Evolutionary conservation across 1,140 invertebrate species (phyloP).

Genomic region (Prorops nasuta): DNA sequence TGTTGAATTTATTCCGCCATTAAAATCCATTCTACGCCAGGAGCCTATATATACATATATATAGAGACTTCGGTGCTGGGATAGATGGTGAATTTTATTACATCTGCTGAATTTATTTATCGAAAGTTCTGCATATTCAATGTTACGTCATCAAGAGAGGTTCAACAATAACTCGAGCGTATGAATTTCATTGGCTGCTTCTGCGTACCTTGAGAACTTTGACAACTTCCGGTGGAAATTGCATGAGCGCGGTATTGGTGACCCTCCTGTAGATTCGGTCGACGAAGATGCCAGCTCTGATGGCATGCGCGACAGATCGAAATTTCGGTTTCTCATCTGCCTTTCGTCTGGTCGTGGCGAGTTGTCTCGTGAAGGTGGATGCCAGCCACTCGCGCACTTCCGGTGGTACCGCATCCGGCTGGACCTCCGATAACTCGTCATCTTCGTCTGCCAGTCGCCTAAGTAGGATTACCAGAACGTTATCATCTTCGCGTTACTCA

Average conservation of each 20-base stretch:
- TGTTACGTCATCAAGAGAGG: too few species aligned
- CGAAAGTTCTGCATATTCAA: too few species aligned
- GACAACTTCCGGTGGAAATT: conserved; percentile 87
- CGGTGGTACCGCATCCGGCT: conserved; percentile 90
- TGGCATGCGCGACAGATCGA: conserved; percentile 94
- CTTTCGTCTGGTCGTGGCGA: conserved; percentile 71
- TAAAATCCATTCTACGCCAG: too few species aligned
- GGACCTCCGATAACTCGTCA: conserved; percentile 92
- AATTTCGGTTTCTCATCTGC: conserved; percentile 84
- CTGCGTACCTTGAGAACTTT: conserved; percentile 88
- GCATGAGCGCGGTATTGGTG: conserved; percentile 79
- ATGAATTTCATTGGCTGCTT: too few species aligned
- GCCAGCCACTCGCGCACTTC: conserved; percentile 97
- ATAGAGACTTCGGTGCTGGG: too few species aligned
- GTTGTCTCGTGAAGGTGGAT: conserved; percentile 92
- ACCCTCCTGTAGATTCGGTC: conserved; percentile 92
- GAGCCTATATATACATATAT: too few species aligned
- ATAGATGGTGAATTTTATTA: too few species aligned
- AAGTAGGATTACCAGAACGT: conserved; percentile 22
- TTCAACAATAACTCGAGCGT: too few species aligned
- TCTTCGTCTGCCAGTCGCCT: conserved; percentile 83
- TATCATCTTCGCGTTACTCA: not conserved
- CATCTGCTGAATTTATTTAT: too few species aligned
- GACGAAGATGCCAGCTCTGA: conserved; percentile 95
- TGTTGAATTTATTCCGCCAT: too few species aligned